Evolutionary conservation across 2,888 invertebrate genomes (phyloP), one percentile per base, ranked within the genome.

Genomic region (Nephrocerus scutellatus): DNA sequence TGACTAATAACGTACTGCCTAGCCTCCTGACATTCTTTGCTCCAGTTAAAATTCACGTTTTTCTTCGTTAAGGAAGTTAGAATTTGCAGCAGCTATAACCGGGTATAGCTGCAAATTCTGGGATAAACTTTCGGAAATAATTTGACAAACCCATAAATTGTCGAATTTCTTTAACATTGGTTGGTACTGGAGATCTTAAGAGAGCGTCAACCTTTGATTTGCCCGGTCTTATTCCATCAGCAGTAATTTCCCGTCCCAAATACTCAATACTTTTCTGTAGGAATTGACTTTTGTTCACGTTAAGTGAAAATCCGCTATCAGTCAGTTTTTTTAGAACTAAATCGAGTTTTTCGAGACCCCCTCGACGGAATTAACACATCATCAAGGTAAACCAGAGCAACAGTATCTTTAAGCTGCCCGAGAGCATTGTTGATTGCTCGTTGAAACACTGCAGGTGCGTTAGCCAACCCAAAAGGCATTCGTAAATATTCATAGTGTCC

Each of bases 401-500:
- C 16, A 10, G 34, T 44, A 35, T 23, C 26, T 19, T n/a, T n/a
- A n/a, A n/a, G n/a, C n/a, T n/a, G n/a, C 30, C 36, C 35, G 12
- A 46, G 36, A n/a, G 46, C 44, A n/a, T 9, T 29, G 16, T 44
- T 43, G 9, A 46, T 44, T 23, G 36, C 36, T 19, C 63, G 31
- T 18, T 52, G 59, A 35, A 67, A 63, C 15, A 57, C 51, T 10
- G 54, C 48, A 19, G 66, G 65, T n/a, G 52, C 52, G 20, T 59
- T 62, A n/a, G n/a, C n/a, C n/a, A n/a, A n/a, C n/a, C n/a, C n/a
- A n/a, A n/a, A n/a, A n/a, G n/a, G n/a, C n/a, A n/a, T n/a, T n/a
- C n/a, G n/a, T n/a, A n/a, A n/a, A n/a, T n/a, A n/a, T n/a, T n/a
- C n/a, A n/a, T n/a, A n/a, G n/a, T n/a, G n/a, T n/a, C n/a, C n/a